Percentiles rank a stretch among this genome's conserved stretches.
Evolutionary conservation across 2,797 vertebrate genomes (phyloP).

Genomic region (Arremon aurantiirostris): DNA sequence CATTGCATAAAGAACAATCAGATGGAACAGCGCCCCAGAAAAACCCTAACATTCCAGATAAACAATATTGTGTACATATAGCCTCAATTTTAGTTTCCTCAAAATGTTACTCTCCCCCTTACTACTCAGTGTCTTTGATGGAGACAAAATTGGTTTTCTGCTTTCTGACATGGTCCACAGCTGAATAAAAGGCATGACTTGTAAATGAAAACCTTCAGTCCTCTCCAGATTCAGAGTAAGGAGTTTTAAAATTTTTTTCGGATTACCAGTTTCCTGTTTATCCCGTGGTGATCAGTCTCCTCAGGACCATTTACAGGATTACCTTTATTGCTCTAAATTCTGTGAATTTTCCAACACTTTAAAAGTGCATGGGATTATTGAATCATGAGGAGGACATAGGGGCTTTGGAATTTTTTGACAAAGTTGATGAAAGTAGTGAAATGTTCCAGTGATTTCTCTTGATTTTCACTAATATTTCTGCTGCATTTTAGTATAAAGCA

Average conservation of each 20-base stretch:
- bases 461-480: slow-evolving; percentile 59
- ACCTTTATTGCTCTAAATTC: not conserved
- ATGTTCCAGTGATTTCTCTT: not conserved
- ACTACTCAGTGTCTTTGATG: not conserved
- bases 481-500: slow-evolving; percentile 24
- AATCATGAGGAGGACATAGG: not conserved
- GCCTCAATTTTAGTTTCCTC: not conserved
- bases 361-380: slow-evolving; percentile 1
- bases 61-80: not conserved
- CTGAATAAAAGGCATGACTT: not conserved
- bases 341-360: slow-evolving; percentile 16
- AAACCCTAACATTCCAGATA: not conserved
- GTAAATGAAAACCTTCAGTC: not conserved
- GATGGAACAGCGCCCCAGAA: not conserved
- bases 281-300: not conserved
- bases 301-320: not conserved
- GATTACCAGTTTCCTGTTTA: not conserved
- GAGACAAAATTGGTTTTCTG: not conserved
- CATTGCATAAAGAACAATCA: not conserved
- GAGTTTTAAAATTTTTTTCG: not conserved
- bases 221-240: not conserved
- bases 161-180: not conserved
- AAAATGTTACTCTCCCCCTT: not conserved
- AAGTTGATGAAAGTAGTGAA: slow-evolving; percentile 10
- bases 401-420: not conserved